Percentiles rank a stretch among this genome's conserved stretches.
phyloP scores from a whole-genome alignment of 2,888 invertebrate genomes.

The Protodeltote pygarga region DNA sequence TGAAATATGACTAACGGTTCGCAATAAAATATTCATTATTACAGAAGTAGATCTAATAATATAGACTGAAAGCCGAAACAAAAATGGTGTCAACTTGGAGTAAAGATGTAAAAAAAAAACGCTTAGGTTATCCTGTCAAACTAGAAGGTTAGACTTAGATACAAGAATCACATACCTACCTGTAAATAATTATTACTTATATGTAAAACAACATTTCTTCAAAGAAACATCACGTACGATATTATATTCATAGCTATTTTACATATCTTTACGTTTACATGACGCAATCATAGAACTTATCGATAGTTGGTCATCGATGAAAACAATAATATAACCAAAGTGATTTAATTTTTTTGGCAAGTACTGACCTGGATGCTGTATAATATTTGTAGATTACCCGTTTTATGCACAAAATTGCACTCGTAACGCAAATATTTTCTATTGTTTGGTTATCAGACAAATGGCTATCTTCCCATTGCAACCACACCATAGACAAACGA shows the following conservation, averaged over 20 bases:
- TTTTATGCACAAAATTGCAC: constrained; percentile 30
- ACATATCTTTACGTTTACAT: constrained; percentile 77
- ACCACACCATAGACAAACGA: constrained; percentile 56
- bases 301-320: constrained; percentile 75
- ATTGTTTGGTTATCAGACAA: constrained; percentile 69
- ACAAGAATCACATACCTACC: constrained; percentile 36
- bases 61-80: constrained; percentile 70
- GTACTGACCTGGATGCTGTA: constrained; percentile 57
- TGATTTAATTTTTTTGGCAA: constrained; percentile 52
- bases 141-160: constrained; percentile 74
- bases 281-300: constrained; percentile 83
- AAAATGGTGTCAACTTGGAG: constrained; percentile 80
- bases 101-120: constrained; percentile 56
- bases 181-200: constrained; percentile 10
- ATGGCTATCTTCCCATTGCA: constrained; percentile 75
- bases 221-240: constrained; percentile 36
- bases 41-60: constrained; percentile 52
- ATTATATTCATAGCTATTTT: constrained; percentile 54
- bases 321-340: constrained; percentile 82
- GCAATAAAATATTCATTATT: constrained; percentile 13
- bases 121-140: constrained; percentile 83
- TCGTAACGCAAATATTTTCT: constrained; percentile 35
- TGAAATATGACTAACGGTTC: constrained; percentile 6
- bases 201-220: constrained; percentile 8
- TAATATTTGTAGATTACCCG: constrained; percentile 32